These are phyloP conservation scores for Scaptomyza pallida DNA, from an alignment of 1,140 invertebrate species.

Conservation along the genomic window DNA sequence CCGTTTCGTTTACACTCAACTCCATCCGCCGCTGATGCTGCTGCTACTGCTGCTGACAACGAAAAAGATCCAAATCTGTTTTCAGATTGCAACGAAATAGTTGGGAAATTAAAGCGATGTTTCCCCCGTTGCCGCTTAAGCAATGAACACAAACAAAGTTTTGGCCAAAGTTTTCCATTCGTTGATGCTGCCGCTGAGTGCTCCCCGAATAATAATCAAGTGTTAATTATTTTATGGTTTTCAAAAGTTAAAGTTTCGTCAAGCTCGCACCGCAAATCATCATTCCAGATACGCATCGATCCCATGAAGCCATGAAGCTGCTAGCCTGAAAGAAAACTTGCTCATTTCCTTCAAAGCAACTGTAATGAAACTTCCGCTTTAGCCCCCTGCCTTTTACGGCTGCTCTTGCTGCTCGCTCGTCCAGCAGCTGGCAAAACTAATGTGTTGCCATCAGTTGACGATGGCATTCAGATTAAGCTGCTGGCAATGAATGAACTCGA, in stretches of 20 bases:
- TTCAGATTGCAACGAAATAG: conserved; percentile 71
- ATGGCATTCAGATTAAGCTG: conserved; percentile 84
- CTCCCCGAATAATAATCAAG: conserved; percentile 81
- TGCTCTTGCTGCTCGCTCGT: conserved; percentile 4
- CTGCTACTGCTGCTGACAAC: conserved; percentile 19
- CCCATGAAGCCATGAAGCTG: conserved; percentile 40
- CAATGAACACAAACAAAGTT: conserved; percentile 37
- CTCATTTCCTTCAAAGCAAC: conserved; percentile 76
- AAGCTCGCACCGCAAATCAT: conserved; percentile 78
- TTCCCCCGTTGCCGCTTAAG: conserved; percentile 65
- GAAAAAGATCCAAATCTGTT: conserved; percentile 56
- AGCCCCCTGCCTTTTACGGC: not conserved
- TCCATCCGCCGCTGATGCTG: conserved; percentile 23
- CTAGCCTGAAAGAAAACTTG: conserved; percentile 3
- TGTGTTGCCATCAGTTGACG: conserved; percentile 82
- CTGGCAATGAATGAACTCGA: conserved; percentile 83
- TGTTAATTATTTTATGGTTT: conserved; percentile 84
- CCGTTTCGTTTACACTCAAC: conserved; percentile 14
- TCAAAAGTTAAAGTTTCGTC: conserved; percentile 72
- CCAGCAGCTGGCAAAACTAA: conserved; percentile 70
- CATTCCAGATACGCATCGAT: conserved; percentile 83
- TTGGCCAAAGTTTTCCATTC: conserved; percentile 35
- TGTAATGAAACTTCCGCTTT: conserved; percentile 81
- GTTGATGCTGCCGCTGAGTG: conserved; percentile 22
- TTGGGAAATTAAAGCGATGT: conserved; percentile 71